Conservation (phyloP, 1,140 invertebrate genomes). For the Nymphalis io region DNA sequence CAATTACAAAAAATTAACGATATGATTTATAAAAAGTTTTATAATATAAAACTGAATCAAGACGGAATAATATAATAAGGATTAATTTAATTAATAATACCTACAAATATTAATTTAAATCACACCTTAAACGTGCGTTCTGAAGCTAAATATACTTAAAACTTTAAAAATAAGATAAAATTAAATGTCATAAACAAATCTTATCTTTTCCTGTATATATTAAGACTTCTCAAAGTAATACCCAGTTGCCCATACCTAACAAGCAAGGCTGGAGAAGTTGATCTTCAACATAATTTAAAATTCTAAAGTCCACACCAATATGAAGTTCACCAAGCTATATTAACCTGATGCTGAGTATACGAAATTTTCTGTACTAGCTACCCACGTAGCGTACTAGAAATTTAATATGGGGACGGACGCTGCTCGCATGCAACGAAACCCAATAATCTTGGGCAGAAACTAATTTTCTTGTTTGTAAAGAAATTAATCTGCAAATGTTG, state of each 20-base stretch:
- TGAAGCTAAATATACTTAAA: too few species aligned
- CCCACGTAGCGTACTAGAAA: constrained; percentile 19
- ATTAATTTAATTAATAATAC: too few species aligned
- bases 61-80: too few species aligned
- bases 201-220: background rate
- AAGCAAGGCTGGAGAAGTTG: constrained; percentile 11
- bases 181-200: background rate
- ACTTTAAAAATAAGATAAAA: too few species aligned
- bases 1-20: background rate
- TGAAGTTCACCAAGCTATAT: constrained; percentile 7
- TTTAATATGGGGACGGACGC: constrained; percentile 14
- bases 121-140: too few species aligned
- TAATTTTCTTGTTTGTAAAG: constrained; percentile 19
- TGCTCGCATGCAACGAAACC: constrained; percentile 24
- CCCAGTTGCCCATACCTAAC: constrained; percentile 9
- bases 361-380: constrained; percentile 17
- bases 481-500: constrained; percentile 14
- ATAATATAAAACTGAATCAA: too few species aligned
- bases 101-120: too few species aligned
- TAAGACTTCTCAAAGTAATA: constrained; percentile 1
- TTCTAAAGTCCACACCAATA: constrained; percentile 25
- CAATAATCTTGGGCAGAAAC: constrained; percentile 17
- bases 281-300: constrained; percentile 20
- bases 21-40: too few species aligned
- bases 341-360: constrained; percentile 7